Evolutionary conservation across 2,797 vertebrate genomes (phyloP), one percentile per base, ranked within the genome.

Genomic region (Silurus lanzhouensis): DNA sequence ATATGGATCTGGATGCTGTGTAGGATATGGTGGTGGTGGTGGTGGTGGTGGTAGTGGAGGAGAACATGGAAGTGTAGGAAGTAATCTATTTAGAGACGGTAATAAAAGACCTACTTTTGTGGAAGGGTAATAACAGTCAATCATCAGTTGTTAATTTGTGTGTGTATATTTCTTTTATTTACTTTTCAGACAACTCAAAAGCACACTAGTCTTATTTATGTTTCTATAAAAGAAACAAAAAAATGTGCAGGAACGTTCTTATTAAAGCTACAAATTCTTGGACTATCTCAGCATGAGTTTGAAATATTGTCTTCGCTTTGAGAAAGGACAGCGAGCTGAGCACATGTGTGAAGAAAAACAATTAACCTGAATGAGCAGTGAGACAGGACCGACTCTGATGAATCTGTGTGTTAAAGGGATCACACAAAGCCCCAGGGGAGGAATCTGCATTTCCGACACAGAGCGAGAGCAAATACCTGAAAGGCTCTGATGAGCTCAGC

Each of bases 341-440:
- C 77, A 60, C 66, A 84, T 86, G 81, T 83, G 86, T 87, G 80
- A 87, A 81, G 88, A 90, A 89, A 88, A 68, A 87, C 89, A 89
- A 90, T 90, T 88, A 90, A 90, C 81, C 85, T 90, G 87, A 83
- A 90, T 89, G 86, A 75, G 85, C 87, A 85, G 74, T 48, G 87
- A 90, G 87, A 90, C 88, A 85, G 76, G 87, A 88, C 85, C 83
- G 87, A 88, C 84, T 82, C 86, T 90, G 91, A 92, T 89, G 82
- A 90, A 92, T 91, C 84, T 88, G 83, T 85, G 85, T 71, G 90
- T 92, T 91, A 90, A 85, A 68, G 46, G 78, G 76, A 84, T 86
- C 70, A 72, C 68, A 60, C 70, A 22, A 58, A 82, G 77, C 88
- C 85, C 72, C 5, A 27, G 31, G 80, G 86, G 87, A 83, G 55